Base-by-base conservation (phyloP, 2,113 vertebrate genomes). In the Albula goreensis region DNA sequence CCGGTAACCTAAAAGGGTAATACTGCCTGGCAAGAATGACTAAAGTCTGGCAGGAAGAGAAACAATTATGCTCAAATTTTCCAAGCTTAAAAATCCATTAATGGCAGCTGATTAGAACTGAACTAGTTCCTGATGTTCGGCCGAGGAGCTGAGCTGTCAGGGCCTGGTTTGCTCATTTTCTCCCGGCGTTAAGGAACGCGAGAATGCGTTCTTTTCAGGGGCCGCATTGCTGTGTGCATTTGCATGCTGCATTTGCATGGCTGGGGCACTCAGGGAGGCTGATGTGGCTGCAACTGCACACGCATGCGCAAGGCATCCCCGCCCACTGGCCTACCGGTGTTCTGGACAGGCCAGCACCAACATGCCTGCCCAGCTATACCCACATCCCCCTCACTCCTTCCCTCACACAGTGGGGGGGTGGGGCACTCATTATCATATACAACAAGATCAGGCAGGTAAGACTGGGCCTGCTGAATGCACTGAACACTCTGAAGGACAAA, bases 201-300 rank as follows among this genome's bases (percentile, higher is more conserved):
- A 53, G 22, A 13, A 31, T 41, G 10, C 22, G 51, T 10, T 31
- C 5, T 49, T 48, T 83, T 49, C 81, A 11, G 8, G 74, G 70
- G 52, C 25, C 7, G 6, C 10, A 17, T 70, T 2, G n/a, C 63
- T 22, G 2, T 5, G n/a, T 9, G 66, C 66, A 81, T 95, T 94
- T 95, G 93, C 93, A 94, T 95, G 90, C 77, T 85, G 10, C 19
- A 92, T 95, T 94, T 95, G 92, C 94, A 94, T 95, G 84, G 50
- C n/a, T 15, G n/a, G 1, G 48, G 66, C 17, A 56, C 15, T 7
- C 83, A 19, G 74, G 60, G 70, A 83, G 84, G 80, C 22, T 0
- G 52, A 60, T 53, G n/a, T 66, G 79, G 88, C 53, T 83, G 86
- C 22, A 85, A 22, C 74, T 63, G 70, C 48, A 70, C 60, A n/a